A percentile compares a stretch with the other conserved stretches of the same genome.
Evolutionary conservation across 2,888 invertebrate species (phyloP).

Genomic region (Calliphora vomitoria): DNA sequence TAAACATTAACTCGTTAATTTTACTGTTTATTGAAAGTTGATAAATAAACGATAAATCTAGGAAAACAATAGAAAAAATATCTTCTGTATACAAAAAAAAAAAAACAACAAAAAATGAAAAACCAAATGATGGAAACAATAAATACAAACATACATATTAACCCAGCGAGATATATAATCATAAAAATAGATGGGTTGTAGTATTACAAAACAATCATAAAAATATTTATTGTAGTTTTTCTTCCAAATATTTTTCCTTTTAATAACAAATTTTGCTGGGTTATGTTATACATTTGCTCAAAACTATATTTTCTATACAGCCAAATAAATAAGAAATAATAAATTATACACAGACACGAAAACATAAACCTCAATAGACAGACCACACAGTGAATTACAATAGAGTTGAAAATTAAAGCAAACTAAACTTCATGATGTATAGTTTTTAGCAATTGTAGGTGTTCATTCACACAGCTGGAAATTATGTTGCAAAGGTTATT

Average conservation of each 20-base stretch:
- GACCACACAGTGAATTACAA: neutral
- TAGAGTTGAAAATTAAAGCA: neutral
- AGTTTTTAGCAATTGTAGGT: too few relatives aligned
- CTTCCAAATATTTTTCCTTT: neutral
- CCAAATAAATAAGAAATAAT: conserved; percentile 41
- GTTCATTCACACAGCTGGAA: too few relatives aligned
- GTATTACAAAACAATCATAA: too few relatives aligned
- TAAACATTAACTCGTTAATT: conserved; percentile 52
- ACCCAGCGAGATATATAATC: conserved; percentile 2
- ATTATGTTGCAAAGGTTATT: too few relatives aligned
- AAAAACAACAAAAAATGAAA: neutral
- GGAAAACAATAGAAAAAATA: conserved; percentile 3
- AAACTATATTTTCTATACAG: neutral
- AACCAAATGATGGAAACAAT: conserved; percentile 25
- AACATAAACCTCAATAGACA: conserved; percentile 15
- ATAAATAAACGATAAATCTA: conserved; percentile 49
- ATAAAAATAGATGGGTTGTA: too few relatives aligned
- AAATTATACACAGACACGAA: conserved; percentile 42
- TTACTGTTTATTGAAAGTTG: conserved; percentile 59
- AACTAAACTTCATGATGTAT: neutral
- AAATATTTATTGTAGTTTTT: too few relatives aligned
- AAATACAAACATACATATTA: conserved; percentile 6
- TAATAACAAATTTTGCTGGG: neutral
- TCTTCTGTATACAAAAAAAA: neutral
- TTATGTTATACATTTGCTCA: neutral